Base-by-base conservation (phyloP, 2,888 invertebrate genomes). In the Limnephilus auricula region DNA sequence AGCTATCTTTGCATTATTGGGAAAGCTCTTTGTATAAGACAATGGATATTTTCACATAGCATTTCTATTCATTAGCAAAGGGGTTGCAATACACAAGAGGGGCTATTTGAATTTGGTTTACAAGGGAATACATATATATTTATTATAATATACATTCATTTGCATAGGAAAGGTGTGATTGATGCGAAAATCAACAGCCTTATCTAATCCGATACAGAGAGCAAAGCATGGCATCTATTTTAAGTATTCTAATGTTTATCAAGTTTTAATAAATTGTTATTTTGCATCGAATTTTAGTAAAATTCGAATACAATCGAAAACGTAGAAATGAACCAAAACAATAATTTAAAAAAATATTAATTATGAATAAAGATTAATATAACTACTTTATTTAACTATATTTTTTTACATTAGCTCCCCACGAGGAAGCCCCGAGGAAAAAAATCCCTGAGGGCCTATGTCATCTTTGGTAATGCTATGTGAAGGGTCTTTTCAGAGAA, bases 1-100 rank as follows among this genome's bases (percentile, higher is more conserved):
- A 30, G 40, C 15, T 85, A 85, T 85, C 85, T 85, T 85, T 85
- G 45, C 25, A 45, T 85, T 65, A 85, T 37, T 15, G 30, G 34
- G n/a, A 85, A 30, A 37, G 40, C 82, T 85, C 40, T 65, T 85
- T 85, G 85, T 85, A 15, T 40, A 30, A 40, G 15, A 40, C 45
- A 40, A 45, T 34, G 40, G 40, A 45, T 30, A n/a, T 85, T 85
- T 37, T 37, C 85, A 45, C 13, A n/a, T 40, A 30, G 85, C 12
- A 30, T 85, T 85, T 45, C 34, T 40, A 85, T 40, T 40, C 40
- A 40, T 85, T 85, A 12, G 2, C 37, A 45, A 45, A 85, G 45
- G 84, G 82, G 82, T 37, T 25, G 82, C 25, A 34, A 82, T 82
- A 32, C 18, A 34, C 9, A 9, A 65, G n/a, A 25, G 65, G n/a